Evolutionary conservation across 1,140 invertebrate genomes (phyloP), one percentile per base, ranked within the genome.

Genomic region (Uloborus diversus): DNA sequence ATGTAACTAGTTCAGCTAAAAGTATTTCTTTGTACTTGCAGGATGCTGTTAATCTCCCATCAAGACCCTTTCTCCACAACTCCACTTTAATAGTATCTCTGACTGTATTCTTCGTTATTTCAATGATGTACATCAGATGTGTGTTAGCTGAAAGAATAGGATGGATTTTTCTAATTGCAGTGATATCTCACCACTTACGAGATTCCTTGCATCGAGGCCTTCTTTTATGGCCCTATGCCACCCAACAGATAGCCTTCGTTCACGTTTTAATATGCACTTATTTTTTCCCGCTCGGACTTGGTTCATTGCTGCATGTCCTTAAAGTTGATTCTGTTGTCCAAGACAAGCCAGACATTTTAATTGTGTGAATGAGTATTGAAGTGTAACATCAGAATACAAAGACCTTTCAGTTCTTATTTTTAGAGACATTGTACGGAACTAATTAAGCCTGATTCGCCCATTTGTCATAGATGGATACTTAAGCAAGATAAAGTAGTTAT

Each of bases 41-140:
- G 84, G 82, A 81, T 76, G 85, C 84, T 5, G 28, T 85, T 3
- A 81, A 35, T 35, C 62, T 86, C 47, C 59, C 70, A 27, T 64
- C 57, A 28, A 53, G 86, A 61, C 86, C 86, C 33, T 81, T 82
- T n/a, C 82, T 86, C 14, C 86, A 86, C 80, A 84, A 84, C 25
- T 84, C 85, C 13, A 82, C 84, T 27, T 66, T 82, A n/a, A 14
- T 85, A 32, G 14, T 84, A 17, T 33, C 64, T n/a, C 14, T 35
- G 32, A 20, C 64, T 0, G 30, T 70, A 13, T 49, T 82, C 13
- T 75, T 65, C 20, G 20, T 83, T 17, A 33, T 78, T 11, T 25
- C 4, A 57, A 75, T 5, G 35, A 32, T 42, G 35, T 27, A 49
- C 20, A 59, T 32, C 27, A 27, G 25, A 35, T 23, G 25, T 37